Conservation (phyloP, 2,113 vertebrate genomes). For the Galemys pyrenaicus region DNA sequence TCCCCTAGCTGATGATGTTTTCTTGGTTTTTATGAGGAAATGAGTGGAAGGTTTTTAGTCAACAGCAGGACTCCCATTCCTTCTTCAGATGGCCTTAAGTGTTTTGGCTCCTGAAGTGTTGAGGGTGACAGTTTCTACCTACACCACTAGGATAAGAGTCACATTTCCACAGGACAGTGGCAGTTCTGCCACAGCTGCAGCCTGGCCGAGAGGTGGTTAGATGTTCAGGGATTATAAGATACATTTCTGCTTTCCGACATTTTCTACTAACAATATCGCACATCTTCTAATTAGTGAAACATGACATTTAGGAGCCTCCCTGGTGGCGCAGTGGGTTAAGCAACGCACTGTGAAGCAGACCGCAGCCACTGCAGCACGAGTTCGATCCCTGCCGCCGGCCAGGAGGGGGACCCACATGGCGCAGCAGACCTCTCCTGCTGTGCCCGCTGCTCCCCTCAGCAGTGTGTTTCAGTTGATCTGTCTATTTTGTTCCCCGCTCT, state of each 20-base stretch:
- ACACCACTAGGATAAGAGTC: background rate
- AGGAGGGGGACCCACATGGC: too few species aligned
- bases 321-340: too few species aligned
- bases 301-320: background rate
- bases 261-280: background rate
- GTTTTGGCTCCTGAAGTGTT: background rate
- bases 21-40: background rate
- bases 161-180: background rate
- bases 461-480: too few species aligned
- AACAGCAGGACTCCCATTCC: background rate
- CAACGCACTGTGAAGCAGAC: too few species aligned
- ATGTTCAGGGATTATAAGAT: background rate
- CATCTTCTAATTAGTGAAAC: background rate
- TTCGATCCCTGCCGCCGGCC: too few species aligned
- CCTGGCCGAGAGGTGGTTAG: background rate
- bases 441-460: too few species aligned
- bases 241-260: background rate
- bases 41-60: too few species aligned
- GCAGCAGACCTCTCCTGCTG: too few species aligned
- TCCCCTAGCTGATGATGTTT: background rate
- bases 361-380: too few species aligned
- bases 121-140: background rate
- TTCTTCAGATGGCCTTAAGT: background rate
- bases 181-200: background rate
- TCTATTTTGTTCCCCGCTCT: too few species aligned